Percentiles rank a stretch among this genome's conserved stretches.
These are phyloP conservation scores for Peromyscus melanophrys DNA, from an alignment of 2,797 vertebrate genomes.

Conservation along the genomic window DNA sequence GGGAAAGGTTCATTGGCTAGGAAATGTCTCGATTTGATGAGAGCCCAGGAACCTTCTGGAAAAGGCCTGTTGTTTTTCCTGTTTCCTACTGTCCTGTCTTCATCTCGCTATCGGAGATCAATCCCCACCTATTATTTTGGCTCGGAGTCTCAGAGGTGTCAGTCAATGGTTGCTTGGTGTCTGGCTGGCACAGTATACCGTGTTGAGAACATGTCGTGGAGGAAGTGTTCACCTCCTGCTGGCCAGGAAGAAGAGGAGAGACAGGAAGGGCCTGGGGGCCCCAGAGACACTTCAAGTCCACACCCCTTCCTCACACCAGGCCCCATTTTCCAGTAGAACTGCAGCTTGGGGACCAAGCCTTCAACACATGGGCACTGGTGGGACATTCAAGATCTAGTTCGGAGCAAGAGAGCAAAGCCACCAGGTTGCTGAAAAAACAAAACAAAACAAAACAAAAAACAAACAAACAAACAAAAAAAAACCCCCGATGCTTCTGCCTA, in stretches of 20 bases:
- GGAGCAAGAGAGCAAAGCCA: background rate
- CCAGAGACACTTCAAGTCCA: background rate
- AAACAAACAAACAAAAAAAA: background rate
- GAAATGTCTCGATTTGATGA: background rate
- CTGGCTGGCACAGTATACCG: background rate
- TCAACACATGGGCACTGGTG: background rate
- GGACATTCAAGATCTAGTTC: background rate
- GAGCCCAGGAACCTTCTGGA: background rate
- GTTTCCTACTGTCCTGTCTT: background rate
- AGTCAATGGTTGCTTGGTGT: no score
- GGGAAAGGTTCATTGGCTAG: background rate
- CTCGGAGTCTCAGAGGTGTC: background rate
- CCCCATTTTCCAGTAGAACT: background rate
- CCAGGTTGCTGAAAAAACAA: background rate
- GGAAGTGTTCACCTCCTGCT: background rate
- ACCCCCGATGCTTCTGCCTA: background rate
- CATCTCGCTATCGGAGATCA: background rate
- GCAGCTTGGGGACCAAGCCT: background rate
- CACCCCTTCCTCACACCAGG: background rate
- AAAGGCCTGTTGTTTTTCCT: no score
- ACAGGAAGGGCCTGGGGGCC: background rate
- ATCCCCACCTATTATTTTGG: background rate
- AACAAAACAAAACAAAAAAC: no score
- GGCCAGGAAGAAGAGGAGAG: background rate
- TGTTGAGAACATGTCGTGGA: background rate